Evolutionary conservation across 2,113 vertebrate genomes (phyloP), one percentile per base, ranked within the genome.

Genomic region (Tragelaphus buxtoni): DNA sequence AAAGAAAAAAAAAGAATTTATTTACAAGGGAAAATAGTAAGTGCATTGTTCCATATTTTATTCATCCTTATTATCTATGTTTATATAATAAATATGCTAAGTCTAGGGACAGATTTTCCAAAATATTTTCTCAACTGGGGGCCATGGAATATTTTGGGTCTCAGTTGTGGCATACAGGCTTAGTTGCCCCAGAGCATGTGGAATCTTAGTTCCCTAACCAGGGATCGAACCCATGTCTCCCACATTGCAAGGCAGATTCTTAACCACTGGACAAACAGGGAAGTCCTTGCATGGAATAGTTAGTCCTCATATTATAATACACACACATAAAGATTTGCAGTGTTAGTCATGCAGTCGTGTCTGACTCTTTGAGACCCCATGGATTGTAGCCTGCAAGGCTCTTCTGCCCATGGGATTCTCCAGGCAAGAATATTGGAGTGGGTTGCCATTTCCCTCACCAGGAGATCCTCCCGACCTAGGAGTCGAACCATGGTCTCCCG

Each of bases 21-120:
- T 72, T 92, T 69, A 60, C 88, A 82, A 96, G 74, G 56, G 49
- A 93, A 84, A 97, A 83, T 20, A 51, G 56, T 26, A 95, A 95
- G 35, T 39, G 14, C 4, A 51, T 5, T 18, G 53, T 88, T 39
- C 20, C 4, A 4, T 12, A 53, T 60, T 49, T 90, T 72, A 22
- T 85, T 88, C 20, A 35, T 81, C 28, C 58, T 89, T 18, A 56
- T 88, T 88, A n/a, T 82, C 93, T 83, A 1, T 88, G 26, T 56
- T 53, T 97, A 32, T 18, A 39, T 51, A 56, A 39, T 58, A 94
- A 69, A 24, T 61, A 72, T 2, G 49, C 10, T 26, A 85, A 85
- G 8, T 94, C 76, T 47, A 49, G 47, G 16, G 53, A 83, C 20
- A 60, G 39, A 2, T 84, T 79, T 56, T 63, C 58, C 14, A 79